These are phyloP conservation scores for Novumbra hubbsi DNA, from an alignment of 2,797 vertebrate genomes.

Conservation along the genomic window DNA sequence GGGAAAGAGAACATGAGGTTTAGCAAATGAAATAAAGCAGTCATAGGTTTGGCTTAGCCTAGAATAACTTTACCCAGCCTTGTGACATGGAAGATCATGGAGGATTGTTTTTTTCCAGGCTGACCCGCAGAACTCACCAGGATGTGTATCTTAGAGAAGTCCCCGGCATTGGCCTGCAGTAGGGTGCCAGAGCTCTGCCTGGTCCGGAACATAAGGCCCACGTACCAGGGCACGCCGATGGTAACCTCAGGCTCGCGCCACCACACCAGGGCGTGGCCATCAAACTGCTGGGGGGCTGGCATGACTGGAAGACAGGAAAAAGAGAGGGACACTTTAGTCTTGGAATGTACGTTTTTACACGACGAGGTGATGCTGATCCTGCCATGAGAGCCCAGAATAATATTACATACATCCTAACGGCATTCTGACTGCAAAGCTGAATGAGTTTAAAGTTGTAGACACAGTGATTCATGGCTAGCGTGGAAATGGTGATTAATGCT, in stretches of 20 bases:
- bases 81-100: background rate
- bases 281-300: conserved; percentile 81
- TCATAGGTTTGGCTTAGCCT: background rate
- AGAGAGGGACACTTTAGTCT: background rate
- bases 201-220: conserved; percentile 89
- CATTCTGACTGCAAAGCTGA: background rate
- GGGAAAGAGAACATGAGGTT: background rate
- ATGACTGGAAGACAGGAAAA: conserved; percentile 69
- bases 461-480: too few species aligned
- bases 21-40: background rate
- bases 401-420: background rate
- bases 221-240: conserved; percentile 85
- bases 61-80: background rate
- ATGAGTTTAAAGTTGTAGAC: too few species aligned
- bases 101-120: background rate
- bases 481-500: too few species aligned
- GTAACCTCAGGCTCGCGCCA: conserved; percentile 84
- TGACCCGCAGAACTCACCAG: conserved; percentile 67
- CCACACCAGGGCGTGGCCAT: conserved; percentile 78
- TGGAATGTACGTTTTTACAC: background rate
- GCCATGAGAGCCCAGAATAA: background rate
- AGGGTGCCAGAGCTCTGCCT: conserved; percentile 75
- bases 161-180: conserved; percentile 78
- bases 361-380: background rate
- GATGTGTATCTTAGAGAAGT: conserved; percentile 77